These are phyloP conservation scores for Camponotus floridanus DNA, from an alignment of 1,140 invertebrate species.

Conservation along the genomic window DNA sequence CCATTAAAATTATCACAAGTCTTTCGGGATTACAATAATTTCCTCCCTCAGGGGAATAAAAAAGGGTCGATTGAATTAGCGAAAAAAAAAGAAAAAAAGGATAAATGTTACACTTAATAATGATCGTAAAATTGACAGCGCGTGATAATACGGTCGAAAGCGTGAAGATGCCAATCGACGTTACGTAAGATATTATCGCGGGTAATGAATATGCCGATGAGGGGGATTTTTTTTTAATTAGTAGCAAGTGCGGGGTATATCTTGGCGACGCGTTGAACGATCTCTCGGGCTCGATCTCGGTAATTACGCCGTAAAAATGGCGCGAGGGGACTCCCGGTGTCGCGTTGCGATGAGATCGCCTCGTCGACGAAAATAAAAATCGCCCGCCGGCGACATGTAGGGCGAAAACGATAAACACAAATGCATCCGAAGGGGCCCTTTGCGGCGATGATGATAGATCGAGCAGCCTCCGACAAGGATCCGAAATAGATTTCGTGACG, in stretches of 20 bases:
- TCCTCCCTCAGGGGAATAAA: not conserved
- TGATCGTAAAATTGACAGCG: slow-evolving; percentile 12
- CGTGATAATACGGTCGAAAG: slow-evolving; percentile 18
- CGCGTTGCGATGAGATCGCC: slow-evolving; percentile 66
- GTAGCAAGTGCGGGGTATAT: slow-evolving; percentile 16
- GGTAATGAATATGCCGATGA: slow-evolving; percentile 34
- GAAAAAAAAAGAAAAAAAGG: no score
- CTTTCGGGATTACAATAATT: not conserved
- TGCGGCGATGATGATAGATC: slow-evolving; percentile 64
- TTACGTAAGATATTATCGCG: slow-evolving; percentile 53
- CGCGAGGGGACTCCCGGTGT: slow-evolving; percentile 39
- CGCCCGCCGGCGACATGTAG: slow-evolving; percentile 53
- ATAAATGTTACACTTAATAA: slow-evolving; percentile 5
- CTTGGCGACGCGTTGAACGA: slow-evolving; percentile 11
- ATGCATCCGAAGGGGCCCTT: slow-evolving; percentile 51
- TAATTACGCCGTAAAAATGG: slow-evolving; percentile 67
- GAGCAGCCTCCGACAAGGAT: not conserved
- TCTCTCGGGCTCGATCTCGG: slow-evolving; percentile 16
- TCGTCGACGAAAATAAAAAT: slow-evolving; percentile 70
- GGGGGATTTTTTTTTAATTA: slow-evolving; percentile 42
- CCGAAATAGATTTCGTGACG: slow-evolving; percentile 35
- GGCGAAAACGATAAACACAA: slow-evolving; percentile 72
- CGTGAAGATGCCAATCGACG: slow-evolving; percentile 8
- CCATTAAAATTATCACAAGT: not conserved
- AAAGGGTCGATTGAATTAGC: not conserved